phyloP scores from a whole-genome alignment of 2,888 invertebrate genomes.

The Cremastinae sp. region DNA sequence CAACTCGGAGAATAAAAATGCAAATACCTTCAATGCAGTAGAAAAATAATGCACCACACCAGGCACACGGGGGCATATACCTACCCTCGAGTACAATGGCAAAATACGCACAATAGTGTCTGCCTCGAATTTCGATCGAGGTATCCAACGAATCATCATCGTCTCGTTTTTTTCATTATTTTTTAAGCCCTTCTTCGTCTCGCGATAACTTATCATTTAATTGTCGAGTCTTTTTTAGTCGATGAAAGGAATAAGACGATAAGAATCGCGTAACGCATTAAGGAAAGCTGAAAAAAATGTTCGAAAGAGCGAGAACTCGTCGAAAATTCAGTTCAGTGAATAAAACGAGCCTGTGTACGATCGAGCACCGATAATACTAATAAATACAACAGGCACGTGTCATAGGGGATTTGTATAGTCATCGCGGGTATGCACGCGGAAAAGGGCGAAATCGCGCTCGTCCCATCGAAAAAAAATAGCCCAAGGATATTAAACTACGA shows the following conservation, averaged over 20 bases:
- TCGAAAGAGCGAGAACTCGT: conserved; percentile 1
- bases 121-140: conserved; percentile 66
- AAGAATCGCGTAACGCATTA: conserved; percentile 16
- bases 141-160: conserved; percentile 62
- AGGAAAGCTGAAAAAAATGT: background rate
- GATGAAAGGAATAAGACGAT: conserved; percentile 18
- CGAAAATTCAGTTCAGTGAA: conserved; percentile 16
- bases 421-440: conserved; percentile 32
- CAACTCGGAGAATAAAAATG: too few species aligned
- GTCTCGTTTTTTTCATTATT: conserved; percentile 62
- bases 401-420: conserved; percentile 54
- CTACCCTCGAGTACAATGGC: conserved; percentile 37
- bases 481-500: conserved; percentile 77
- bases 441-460: conserved; percentile 51
- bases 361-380: conserved; percentile 57
- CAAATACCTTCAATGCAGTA: background rate
- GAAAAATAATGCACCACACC: background rate
- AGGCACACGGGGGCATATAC: background rate
- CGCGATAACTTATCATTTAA: conserved; percentile 51
- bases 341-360: conserved; percentile 25
- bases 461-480: conserved; percentile 58
- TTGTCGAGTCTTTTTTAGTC: conserved; percentile 17
- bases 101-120: conserved; percentile 66
- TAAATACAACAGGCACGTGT: conserved; percentile 72
- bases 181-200: conserved; percentile 6